These are phyloP conservation scores for Meloidogyne hapla DNA, from an alignment of 1,140 invertebrate genomes.

Conservation along the genomic window DNA sequence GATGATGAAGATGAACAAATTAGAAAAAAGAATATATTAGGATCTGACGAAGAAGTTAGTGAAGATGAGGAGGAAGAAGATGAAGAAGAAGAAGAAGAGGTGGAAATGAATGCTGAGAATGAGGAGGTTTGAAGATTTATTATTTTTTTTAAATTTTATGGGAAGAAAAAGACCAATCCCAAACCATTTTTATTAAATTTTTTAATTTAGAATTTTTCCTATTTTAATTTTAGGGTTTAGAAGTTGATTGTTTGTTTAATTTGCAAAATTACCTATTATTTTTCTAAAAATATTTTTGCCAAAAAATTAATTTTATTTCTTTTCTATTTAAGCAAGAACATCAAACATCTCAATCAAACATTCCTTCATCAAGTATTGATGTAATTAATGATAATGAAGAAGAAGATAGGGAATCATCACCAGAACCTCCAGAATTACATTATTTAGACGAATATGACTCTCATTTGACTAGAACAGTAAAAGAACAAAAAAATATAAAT, in stretches of 20 bases:
- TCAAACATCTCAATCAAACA: background rate
- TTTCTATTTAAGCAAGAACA: background rate
- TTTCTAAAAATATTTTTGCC: no score
- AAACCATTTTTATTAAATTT: no score
- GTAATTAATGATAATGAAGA: background rate
- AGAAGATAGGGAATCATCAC: background rate
- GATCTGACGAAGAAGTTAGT: constrained; percentile 9
- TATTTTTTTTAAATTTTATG: background rate
- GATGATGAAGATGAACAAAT: constrained; percentile 1
- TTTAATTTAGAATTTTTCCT: no score
- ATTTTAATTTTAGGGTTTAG: no score
- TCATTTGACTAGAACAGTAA: constrained; percentile 17
- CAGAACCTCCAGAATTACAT: constrained; percentile 7
- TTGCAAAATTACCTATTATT: no score
- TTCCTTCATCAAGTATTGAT: no score
- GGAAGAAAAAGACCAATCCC: no score
- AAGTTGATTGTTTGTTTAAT: no score
- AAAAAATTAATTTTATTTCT: no score
- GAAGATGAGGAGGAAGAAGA: constrained; percentile 8
- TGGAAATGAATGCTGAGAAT: background rate
- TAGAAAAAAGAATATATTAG: constrained; percentile 3
- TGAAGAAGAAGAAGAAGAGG: constrained; percentile 23
- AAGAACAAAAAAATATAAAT: background rate
- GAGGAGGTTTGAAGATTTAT: background rate
- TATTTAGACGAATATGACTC: constrained; percentile 36